Base-by-base conservation (phyloP, 30 jellyfish, hydroid and myxozoan species). In the Catostylus mosaicus region DNA sequence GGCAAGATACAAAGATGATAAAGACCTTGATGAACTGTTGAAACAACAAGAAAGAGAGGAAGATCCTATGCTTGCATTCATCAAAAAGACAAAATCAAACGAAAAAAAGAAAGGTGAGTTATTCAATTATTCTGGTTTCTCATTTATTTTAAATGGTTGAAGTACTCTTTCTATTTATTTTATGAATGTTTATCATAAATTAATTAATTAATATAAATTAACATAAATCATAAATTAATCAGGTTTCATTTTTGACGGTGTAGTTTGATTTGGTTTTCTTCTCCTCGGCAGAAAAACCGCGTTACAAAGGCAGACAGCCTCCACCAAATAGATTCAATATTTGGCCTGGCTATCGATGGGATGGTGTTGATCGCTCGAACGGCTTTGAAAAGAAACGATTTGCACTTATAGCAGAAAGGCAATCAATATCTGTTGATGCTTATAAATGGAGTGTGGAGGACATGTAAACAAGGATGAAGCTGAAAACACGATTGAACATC, bases 371-470 rank as follows among this genome's bases (percentile, higher is more conserved):
- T 66, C 90, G 99, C 31, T 95, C 99, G 38, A 95, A 90, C 71
- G 99, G 99, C 19, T 95, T 95, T 82, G 99, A 95, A 48, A 95
- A 90, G 78, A 87, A 90, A 63, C 69, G 99, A 65, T 95, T 95
- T 77, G 83, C 75, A 6, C 72, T 90, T 11, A 74, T 95, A 19
- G 95, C 96, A 31, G 96, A 90, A 26, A 68, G 73, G 45, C 91
- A 90, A 78, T 73, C 99, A 14, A 30, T 95, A 5, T 87, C 95
- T 18, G 71, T 35, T 27, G 98, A 85, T 62, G 90, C 92, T 3
- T 90, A 95, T 79, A 89, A 95, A 54, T 95, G 99, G 99, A 90
- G 98, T 64, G 99, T 95, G 5, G 99, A 95, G 77, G 98, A 95
- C 38, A 95, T 95, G 99, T 95, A 73, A 86, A n/a, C n/a, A n/a